Evolutionary conservation across 2,888 invertebrate species (phyloP).

Genomic region (Blastobasis lacticolella): DNA sequence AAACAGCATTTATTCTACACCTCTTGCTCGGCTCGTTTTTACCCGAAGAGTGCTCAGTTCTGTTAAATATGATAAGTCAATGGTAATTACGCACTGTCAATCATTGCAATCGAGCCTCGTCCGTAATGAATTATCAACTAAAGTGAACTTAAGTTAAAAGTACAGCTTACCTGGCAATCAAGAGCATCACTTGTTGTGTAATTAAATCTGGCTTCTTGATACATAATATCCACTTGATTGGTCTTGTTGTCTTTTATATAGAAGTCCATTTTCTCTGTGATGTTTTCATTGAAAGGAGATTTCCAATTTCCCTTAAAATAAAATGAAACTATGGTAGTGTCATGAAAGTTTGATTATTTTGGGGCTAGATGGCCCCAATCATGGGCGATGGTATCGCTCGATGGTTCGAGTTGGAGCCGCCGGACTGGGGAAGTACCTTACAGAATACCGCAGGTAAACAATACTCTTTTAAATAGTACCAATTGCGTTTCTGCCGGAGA

Average conservation of each 20-base stretch:
- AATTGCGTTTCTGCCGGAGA: no score
- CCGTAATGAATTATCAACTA: not conserved
- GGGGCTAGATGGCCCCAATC: slow-evolving; percentile 2
- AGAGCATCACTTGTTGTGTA: slow-evolving; percentile 43
- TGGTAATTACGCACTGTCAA: not conserved
- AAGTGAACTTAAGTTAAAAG: slow-evolving; percentile 1
- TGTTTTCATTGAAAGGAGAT: slow-evolving; percentile 69
- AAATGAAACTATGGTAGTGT: not conserved
- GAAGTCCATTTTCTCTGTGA: slow-evolving; percentile 78
- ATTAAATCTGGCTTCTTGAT: slow-evolving; percentile 53
- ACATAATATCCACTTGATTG: slow-evolving; percentile 81
- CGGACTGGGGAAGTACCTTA: slow-evolving; percentile 5
- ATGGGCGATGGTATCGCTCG: slow-evolving; percentile 16
- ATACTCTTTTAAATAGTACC: no score
- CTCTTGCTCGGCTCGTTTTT: no score
- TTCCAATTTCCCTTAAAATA: slow-evolving; percentile 76
- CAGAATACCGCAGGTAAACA: slow-evolving; percentile 14
- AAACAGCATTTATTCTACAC: no score
- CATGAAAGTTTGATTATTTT: not conserved
- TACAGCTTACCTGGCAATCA: slow-evolving; percentile 39
- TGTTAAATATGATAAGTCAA: no score
- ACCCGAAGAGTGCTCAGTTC: no score
- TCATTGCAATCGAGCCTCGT: no score
- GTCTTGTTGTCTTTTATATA: slow-evolving; percentile 65
- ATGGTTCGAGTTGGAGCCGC: slow-evolving; percentile 1